Evolutionary conservation across 2,113 vertebrate species (phyloP).

Genomic region (Embiotoca jacksoni): DNA sequence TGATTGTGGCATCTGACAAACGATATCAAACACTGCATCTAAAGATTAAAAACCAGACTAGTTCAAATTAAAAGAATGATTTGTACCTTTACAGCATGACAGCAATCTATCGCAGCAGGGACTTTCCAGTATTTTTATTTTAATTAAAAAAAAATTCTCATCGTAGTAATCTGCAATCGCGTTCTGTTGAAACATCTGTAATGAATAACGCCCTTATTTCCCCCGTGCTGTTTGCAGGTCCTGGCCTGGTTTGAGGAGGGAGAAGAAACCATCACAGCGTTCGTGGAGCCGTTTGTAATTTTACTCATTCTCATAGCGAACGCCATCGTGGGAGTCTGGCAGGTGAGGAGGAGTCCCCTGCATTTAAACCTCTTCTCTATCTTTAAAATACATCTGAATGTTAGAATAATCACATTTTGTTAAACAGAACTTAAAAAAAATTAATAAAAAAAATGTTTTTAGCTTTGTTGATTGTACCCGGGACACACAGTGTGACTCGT

Average conservation of each 20-base stretch:
- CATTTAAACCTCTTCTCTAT: conserved; percentile 5
- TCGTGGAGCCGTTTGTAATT: conserved; percentile 99
- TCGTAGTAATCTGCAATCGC: background rate
- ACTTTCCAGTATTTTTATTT: too few species aligned
- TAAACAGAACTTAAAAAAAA: too few species aligned
- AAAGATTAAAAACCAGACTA: background rate
- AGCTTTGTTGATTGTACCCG: background rate
- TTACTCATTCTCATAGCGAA: conserved; percentile 99
- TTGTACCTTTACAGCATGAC: too few species aligned
- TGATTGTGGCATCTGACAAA: too few species aligned
- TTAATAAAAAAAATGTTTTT: too few species aligned
- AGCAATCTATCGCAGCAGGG: too few species aligned
- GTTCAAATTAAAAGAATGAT: background rate
- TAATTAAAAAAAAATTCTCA: too few species aligned
- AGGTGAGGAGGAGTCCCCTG: conserved; percentile 86
- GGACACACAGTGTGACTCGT: too few species aligned
- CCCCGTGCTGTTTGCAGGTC: conserved; percentile 83
- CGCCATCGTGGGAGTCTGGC: conserved; percentile 98
- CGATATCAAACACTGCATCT: too few species aligned
- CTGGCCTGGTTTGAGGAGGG: conserved; percentile 99
- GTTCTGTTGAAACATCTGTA: background rate
- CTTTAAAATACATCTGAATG: too few species aligned
- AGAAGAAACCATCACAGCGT: conserved; percentile 98
- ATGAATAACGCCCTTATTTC: background rate
- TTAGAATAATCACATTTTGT: background rate